phyloP scores from a whole-genome alignment of 2,797 vertebrate species.

The Nyctalus aviator region DNA sequence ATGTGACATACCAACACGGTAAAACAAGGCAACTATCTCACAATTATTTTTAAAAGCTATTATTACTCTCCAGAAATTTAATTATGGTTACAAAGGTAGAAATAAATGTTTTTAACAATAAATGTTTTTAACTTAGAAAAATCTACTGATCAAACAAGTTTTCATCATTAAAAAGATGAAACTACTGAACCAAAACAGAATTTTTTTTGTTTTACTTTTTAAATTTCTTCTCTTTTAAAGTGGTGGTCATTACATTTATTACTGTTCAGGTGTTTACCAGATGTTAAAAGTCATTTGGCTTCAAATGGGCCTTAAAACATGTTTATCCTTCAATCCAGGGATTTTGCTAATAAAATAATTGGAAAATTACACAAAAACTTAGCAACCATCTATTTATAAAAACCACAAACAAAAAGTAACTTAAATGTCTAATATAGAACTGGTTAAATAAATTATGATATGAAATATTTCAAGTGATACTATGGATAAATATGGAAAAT shows the following conservation, averaged over 20 bases:
- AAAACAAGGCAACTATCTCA: not conserved
- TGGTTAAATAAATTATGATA: slow-evolving; percentile 48
- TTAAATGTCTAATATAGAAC: slow-evolving; percentile 29
- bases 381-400: slow-evolving; percentile 35
- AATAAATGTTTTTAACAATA: slow-evolving; percentile 41
- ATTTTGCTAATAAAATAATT: slow-evolving; percentile 62
- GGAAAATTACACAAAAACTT: slow-evolving; percentile 27
- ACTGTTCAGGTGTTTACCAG: not conserved
- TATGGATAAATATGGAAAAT: slow-evolving; percentile 40
- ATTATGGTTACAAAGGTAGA: slow-evolving; percentile 21
- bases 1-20: not conserved
- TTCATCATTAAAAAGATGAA: slow-evolving; percentile 52
- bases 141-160: slow-evolving; percentile 39
- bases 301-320: slow-evolving; percentile 14
- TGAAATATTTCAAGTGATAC: not conserved
- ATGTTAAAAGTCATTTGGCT: slow-evolving; percentile 44
- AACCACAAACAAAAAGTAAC: not conserved
- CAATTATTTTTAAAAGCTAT: not conserved
- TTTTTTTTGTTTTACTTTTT: slow-evolving; percentile 31
- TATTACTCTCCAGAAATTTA: not conserved
- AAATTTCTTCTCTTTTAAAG: slow-evolving; percentile 49
- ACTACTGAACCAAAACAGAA: not conserved
- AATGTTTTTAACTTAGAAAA: slow-evolving; percentile 54
- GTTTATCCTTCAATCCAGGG: not conserved
- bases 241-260: slow-evolving; percentile 30